These are phyloP conservation scores for Drosophila meridiana DNA, from an alignment of 2,888 invertebrate species.

Conservation along the genomic window DNA sequence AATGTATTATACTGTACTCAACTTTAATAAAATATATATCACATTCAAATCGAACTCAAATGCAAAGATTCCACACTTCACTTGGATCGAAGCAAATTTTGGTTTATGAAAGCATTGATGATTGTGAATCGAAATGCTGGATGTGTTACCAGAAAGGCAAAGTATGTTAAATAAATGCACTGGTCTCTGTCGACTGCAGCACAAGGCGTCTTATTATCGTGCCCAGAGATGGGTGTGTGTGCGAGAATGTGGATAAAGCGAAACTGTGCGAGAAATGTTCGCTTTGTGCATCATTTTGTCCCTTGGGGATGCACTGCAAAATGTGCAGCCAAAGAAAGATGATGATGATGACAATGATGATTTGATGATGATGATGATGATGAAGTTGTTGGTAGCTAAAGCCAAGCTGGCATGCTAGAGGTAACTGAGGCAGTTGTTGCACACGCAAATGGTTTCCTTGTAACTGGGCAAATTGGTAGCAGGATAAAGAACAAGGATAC, in stretches of 20 bases:
- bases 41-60: background rate
- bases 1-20: too few relatives aligned
- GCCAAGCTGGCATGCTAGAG: slow-evolving; percentile 3
- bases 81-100: slow-evolving; percentile 6
- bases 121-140: slow-evolving; percentile 17
- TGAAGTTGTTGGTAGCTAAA: slow-evolving; percentile 8
- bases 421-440: slow-evolving; percentile 4
- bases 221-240: slow-evolving; percentile 30
- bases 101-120: slow-evolving; percentile 9
- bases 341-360: slow-evolving; percentile 4
- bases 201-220: slow-evolving; percentile 44
- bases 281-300: slow-evolving; percentile 69
- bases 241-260: slow-evolving; percentile 36
- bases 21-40: background rate
- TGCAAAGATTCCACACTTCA: slow-evolving; percentile 1
- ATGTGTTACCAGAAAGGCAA: slow-evolving; percentile 25
- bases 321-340: slow-evolving; percentile 35
- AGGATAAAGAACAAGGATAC: slow-evolving; percentile 24
- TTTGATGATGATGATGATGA: background rate
- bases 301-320: slow-evolving; percentile 49
- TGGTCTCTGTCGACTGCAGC: slow-evolving; percentile 22
- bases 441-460: slow-evolving; percentile 38
- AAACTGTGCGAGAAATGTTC: slow-evolving; percentile 72
- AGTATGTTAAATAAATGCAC: slow-evolving; percentile 45
- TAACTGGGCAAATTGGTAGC: slow-evolving; percentile 37